Evolutionary conservation across 2,797 vertebrate species (phyloP).

Genomic region (Coccyzus lansbergi): DNA sequence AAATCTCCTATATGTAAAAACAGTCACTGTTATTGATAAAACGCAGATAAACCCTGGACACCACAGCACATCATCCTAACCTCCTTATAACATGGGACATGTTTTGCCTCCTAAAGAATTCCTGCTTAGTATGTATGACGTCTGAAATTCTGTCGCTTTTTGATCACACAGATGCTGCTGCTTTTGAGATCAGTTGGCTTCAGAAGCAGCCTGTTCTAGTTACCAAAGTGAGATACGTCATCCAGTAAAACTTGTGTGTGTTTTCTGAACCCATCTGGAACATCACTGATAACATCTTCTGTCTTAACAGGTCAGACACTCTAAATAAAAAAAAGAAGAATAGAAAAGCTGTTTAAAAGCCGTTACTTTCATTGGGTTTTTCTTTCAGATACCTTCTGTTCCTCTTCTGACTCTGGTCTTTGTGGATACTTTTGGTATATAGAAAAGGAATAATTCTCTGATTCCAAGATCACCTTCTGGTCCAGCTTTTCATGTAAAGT

Average conservation of each 20-base stretch:
- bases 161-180: constrained; percentile 9
- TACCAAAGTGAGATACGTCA: neutral
- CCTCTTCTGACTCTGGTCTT: neutral
- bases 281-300: neutral
- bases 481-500: neutral
- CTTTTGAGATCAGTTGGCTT: constrained; percentile 41
- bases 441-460: neutral
- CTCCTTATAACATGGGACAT: neutral
- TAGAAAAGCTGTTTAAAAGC: neutral
- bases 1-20: neutral
- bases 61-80: neutral
- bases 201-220: constrained; percentile 36
- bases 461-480: neutral
- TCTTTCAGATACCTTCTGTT: neutral
- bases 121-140: neutral
- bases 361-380: neutral
- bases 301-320: neutral
- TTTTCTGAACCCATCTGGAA: constrained; percentile 16
- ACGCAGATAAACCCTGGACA: neutral
- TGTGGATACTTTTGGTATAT: neutral
- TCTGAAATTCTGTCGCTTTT: neutral
- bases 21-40: neutral
- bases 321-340: neutral
- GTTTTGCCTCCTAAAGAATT: neutral
- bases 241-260: neutral